These are phyloP conservation scores for Paramormyrops hopkinsi DNA, from an alignment of 2,797 vertebrate species.

Conservation along the genomic window DNA sequence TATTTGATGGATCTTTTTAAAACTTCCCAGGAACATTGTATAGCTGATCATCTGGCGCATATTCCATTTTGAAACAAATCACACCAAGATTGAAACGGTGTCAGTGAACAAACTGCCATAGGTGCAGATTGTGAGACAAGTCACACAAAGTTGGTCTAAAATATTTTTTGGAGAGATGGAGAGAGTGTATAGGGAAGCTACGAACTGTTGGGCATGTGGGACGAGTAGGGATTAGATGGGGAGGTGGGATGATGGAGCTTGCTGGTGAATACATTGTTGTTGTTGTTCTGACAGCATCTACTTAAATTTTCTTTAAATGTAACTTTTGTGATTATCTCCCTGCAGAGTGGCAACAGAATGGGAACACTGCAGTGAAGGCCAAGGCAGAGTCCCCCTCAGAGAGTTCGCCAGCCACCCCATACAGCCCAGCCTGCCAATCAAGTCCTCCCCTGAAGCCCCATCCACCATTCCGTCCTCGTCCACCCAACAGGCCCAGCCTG, in stretches of 20 bases:
- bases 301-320: neutral
- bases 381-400: conserved; percentile 47
- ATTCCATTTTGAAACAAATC: neutral
- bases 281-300: neutral
- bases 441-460: conserved; percentile 57
- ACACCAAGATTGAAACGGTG: neutral
- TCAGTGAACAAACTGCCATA: neutral
- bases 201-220: neutral
- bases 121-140: neutral
- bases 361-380: conserved; percentile 41
- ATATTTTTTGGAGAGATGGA: neutral
- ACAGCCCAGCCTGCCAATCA: conserved; percentile 36
- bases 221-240: neutral
- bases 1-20: neutral
- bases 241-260: neutral
- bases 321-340: conserved; percentile 15
- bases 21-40: neutral
- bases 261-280: neutral
- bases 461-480: conserved; percentile 55
- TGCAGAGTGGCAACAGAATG: conserved; percentile 59
- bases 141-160: neutral
- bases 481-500: neutral
- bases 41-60: neutral
- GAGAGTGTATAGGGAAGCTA: neutral
- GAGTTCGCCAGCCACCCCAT: conserved; percentile 46